Percentiles rank a stretch among this genome's conserved stretches.
Evolutionary conservation across 2,888 invertebrate genomes (phyloP).

Genomic region (Heterodera filipjevi): DNA sequence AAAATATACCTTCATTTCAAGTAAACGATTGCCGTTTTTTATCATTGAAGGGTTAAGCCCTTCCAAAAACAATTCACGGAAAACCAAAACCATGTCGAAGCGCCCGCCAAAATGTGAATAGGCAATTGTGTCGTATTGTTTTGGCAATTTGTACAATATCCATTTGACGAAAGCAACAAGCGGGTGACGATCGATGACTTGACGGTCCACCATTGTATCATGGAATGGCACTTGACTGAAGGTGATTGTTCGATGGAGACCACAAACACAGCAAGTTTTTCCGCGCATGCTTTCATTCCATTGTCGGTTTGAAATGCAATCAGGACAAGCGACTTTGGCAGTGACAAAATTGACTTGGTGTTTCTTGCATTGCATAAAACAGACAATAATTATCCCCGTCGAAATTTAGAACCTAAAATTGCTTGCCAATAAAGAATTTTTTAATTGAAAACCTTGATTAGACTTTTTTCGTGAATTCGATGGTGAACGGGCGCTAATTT

Average conservation of each 20-base stretch:
- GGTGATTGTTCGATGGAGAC: neutral
- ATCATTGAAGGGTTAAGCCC: slow-evolving; percentile 12
- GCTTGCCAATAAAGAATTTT: neutral
- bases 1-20: slow-evolving; percentile 4
- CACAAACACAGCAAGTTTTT: neutral
- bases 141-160: slow-evolving; percentile 6
- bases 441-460: slow-evolving; percentile 15
- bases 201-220: neutral
- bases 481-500: neutral
- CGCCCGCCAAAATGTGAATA: slow-evolving; percentile 17
- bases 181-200: neutral
- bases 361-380: slow-evolving; percentile 7
- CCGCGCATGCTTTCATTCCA: slow-evolving; percentile 17
- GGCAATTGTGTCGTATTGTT: slow-evolving; percentile 7
- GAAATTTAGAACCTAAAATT: slow-evolving; percentile 2
- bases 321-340: neutral
- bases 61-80: slow-evolving; percentile 15
- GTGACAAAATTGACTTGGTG: slow-evolving; percentile 29
- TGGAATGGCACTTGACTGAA: neutral
- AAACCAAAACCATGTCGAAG: slow-evolving; percentile 29
- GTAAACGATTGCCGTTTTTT: neutral
- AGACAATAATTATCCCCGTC: neutral
- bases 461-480: neutral
- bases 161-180: slow-evolving; percentile 28
- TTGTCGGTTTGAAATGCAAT: neutral